Base-by-base conservation (phyloP, 2,888 invertebrate genomes). In the Gonocerus acuteangulatus region DNA sequence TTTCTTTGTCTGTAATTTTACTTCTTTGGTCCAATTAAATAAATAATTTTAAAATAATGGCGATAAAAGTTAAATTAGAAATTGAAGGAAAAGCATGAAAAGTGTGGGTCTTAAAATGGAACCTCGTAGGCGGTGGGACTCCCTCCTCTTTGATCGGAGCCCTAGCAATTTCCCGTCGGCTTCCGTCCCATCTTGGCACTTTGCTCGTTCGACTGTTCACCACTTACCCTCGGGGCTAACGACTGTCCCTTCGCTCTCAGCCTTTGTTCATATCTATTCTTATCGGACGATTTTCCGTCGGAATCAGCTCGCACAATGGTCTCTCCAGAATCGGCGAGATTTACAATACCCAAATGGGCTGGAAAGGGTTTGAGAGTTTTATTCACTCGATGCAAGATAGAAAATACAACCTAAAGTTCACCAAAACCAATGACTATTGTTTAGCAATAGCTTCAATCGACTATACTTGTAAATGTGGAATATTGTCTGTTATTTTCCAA, bases 161-260 rank as follows among this genome's bases (percentile, higher is more conserved):
- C 27, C 61, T 62, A 49, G 60, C 66, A 64, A 66, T 66, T 66
- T 66, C 66, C 66, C 60, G 59, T 58, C 62, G 59, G 36, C 63
- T 62, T 61, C 61, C 64, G 62, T 66, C 48, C 56, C 36, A 49
- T 60, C 62, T 36, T 18, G 62, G 45, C 62, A 65, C 60, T 65
- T 65, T 65, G 62, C 48, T 19, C 65, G 61, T 15, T 52, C 57
- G 47, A 34, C 60, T 56, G 60, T 27, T 60, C 23, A 42, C 48
- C 62, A 64, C 62, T 64, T 62, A 58, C 52, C 32, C 52, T 36
- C 19, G 11, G 21, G 51, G 16, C 9, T 27, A 27, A 27, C 27
- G 27, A 27, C 27, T 18, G 62, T 19, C 65, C 62, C 60, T 65
- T 65, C 62, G 62, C 48, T 18, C 65, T 61, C 39, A 9, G n/a